Evolutionary conservation across 1,140 invertebrate genomes (phyloP).

Genomic region (Bombus terrestris): DNA sequence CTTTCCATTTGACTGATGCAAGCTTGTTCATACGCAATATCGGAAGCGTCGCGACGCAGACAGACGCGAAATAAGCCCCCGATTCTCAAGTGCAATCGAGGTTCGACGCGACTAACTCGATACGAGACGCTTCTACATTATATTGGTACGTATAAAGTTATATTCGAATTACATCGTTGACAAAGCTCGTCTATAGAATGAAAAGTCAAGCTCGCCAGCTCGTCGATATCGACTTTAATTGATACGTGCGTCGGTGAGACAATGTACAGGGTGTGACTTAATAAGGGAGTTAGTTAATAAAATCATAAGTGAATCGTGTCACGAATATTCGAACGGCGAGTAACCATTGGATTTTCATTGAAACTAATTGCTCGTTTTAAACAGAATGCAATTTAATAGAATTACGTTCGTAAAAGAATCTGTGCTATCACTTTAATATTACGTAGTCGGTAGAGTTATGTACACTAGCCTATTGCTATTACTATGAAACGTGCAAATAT

Average conservation of each 20-base stretch:
- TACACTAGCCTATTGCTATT: too few species aligned
- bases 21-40: not conserved
- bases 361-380: not conserved
- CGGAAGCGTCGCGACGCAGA: not conserved
- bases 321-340: not conserved
- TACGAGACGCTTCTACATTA: not conserved
- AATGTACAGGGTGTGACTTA: not conserved
- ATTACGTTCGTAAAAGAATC: not conserved
- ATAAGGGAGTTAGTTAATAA: not conserved
- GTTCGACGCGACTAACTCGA: conserved; percentile 4
- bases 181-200: not conserved
- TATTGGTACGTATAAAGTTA: not conserved
- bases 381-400: not conserved
- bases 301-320: not conserved
- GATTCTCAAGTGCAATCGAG: conserved; percentile 25
- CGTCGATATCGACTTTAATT: conserved; percentile 4
- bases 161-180: conserved; percentile 24
- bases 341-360: not conserved
- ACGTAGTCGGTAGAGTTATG: too few species aligned
- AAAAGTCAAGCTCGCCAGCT: not conserved
- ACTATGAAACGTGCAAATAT: too few species aligned
- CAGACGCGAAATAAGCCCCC: conserved; percentile 1
- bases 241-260: not conserved
- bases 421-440: not conserved
- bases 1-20: not conserved